Base-by-base conservation (phyloP, 2,888 invertebrate species). In the Tiliacea aurago region DNA sequence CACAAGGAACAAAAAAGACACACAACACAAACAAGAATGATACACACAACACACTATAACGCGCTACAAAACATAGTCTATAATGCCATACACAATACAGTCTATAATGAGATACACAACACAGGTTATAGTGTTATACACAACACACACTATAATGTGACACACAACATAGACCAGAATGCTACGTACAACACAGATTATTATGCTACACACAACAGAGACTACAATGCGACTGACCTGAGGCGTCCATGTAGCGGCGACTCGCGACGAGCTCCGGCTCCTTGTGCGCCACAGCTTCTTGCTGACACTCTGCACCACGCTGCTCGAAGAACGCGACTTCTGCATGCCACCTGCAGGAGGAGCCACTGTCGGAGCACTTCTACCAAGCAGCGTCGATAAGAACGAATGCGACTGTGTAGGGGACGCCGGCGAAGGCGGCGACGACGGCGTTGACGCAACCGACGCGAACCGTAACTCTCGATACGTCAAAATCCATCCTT, bases 291-390 rank as follows among this genome's bases (percentile, higher is more conserved):
- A 98, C 91, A 99, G 97, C 93, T 98, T 98, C 96, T 98, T 98
- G 91, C 98, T 97, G 87, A 98, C 98, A 93, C 98, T 97, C 92
- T 98, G 98, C 92, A 98, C 98, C 92, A 98, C 98, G 95, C 98
- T 98, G 91, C 98, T 98, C 86, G 98, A 98, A 45, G 98, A 98
- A 94, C 98, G 98, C 90, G 98, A 98, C 96, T 98, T 98, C 97
- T 98, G 98, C 98, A 98, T 98, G 93, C 97, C 97, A 95, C 97
- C 97, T 95, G 97, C 94, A 89, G 96, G 93, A 79, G 93, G 90
- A 88, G 91, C 90, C 78, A 92, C 90, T 78, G 93, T 90, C 79
- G 91, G 92, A 76, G 92, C 91, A 84, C 91, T 90, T 80, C 95
- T 93, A 66, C 95, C 94, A 80, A 96, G 88, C 90, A 94, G 87